Conservation (phyloP, 2,797 vertebrate species). For the Myotis findleyi region DNA sequence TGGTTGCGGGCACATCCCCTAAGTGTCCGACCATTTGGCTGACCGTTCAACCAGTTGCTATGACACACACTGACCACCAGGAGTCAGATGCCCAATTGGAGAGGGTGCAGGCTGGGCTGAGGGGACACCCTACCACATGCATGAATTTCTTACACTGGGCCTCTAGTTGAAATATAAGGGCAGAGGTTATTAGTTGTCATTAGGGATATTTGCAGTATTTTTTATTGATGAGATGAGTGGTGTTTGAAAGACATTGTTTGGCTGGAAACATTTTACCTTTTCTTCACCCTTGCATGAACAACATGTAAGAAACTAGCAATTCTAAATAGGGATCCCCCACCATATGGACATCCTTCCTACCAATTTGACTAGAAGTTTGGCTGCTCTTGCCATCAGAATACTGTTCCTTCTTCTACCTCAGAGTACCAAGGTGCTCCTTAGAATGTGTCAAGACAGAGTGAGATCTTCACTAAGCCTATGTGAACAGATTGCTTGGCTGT, state of each 20-base stretch:
- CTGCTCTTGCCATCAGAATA: background rate
- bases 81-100: too few relatives aligned
- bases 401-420: background rate
- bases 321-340: background rate
- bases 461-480: background rate
- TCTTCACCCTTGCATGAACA: background rate
- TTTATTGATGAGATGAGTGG: background rate
- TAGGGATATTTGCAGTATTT: background rate
- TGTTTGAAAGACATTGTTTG: background rate
- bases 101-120: too few relatives aligned
- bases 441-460: background rate
- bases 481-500: background rate
- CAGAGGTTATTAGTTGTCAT: background rate
- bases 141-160: too few relatives aligned
- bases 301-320: background rate
- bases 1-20: too few relatives aligned
- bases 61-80: too few relatives aligned
- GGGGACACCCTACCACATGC: too few relatives aligned
- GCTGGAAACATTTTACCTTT: background rate
- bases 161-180: background rate
- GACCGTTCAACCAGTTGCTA: too few relatives aligned
- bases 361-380: background rate
- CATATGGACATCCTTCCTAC: background rate
- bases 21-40: too few relatives aligned
- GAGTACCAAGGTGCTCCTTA: background rate